These are phyloP conservation scores for Actinernus sp. DNA, from an alignment of 92 coral and sea anemone species.

Conservation along the genomic window DNA sequence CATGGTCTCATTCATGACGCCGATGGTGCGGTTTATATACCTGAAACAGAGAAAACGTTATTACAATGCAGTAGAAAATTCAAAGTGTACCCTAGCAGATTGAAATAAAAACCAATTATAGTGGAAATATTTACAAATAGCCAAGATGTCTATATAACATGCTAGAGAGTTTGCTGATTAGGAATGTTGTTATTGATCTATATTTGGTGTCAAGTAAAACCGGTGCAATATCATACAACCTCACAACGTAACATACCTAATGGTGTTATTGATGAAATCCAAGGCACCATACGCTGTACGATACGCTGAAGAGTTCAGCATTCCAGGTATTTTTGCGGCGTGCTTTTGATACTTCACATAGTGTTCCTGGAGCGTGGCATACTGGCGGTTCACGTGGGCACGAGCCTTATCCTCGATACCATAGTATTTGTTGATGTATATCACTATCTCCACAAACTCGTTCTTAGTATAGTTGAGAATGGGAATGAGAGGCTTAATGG, in stretches of 20 bases:
- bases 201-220: too few relatives aligned
- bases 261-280: conserved; percentile 60
- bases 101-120: too few relatives aligned
- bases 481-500: conserved; percentile 51
- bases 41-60: too few relatives aligned
- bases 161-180: too few relatives aligned
- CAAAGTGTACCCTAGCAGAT: too few relatives aligned
- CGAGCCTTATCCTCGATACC: conserved; percentile 60
- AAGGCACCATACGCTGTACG: conserved; percentile 44
- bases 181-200: too few relatives aligned
- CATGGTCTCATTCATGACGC: conserved; percentile 37
- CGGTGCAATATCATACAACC: too few relatives aligned
- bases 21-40: conserved; percentile 41
- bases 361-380: conserved; percentile 22
- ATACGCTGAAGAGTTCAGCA: conserved; percentile 35
- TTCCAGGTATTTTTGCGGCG: conserved; percentile 30
- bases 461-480: conserved; percentile 64
- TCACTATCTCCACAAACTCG: conserved; percentile 79
- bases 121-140: too few relatives aligned
- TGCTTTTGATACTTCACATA: conserved; percentile 18
- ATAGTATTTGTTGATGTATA: conserved; percentile 82
- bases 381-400: conserved; percentile 30
- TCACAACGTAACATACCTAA: conserved; percentile 54
- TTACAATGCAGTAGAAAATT: too few relatives aligned
- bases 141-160: too few relatives aligned